Conservation (phyloP, 2,888 invertebrate species). For the Tiliacea aurago region DNA sequence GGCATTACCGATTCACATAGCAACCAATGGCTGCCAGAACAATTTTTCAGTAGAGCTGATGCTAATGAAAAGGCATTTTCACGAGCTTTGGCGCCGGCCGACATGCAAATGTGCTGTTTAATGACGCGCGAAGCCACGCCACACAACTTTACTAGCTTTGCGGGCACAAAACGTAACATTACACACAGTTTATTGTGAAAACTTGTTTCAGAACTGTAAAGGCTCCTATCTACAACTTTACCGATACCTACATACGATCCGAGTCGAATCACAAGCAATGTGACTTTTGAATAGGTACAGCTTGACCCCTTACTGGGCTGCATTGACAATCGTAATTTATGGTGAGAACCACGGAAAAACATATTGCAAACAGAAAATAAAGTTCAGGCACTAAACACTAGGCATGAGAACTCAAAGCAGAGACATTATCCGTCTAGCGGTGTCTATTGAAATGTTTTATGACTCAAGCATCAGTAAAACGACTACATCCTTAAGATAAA, state of each 20-base stretch:
- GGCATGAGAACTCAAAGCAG: conserved; percentile 33
- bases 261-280: conserved; percentile 43
- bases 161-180: conserved; percentile 69
- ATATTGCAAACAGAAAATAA: conserved; percentile 55
- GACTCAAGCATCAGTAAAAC: conserved; percentile 35
- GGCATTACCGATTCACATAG: conserved; percentile 66
- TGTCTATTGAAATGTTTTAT: conserved; percentile 52
- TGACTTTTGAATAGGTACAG: conserved; percentile 46
- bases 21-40: conserved; percentile 80
- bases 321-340: conserved; percentile 51
- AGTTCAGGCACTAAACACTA: conserved; percentile 32
- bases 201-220: conserved; percentile 53
- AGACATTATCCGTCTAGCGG: conserved; percentile 22
- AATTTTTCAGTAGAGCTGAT: conserved; percentile 88
- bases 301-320: conserved; percentile 46
- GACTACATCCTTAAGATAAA: conserved; percentile 49
- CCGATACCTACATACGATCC: conserved; percentile 38
- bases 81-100: conserved; percentile 89
- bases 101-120: conserved; percentile 86
- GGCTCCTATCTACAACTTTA: conserved; percentile 42
- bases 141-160: conserved; percentile 74
- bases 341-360: conserved; percentile 56
- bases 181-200: conserved; percentile 67
- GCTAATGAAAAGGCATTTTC: conserved; percentile 90
- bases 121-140: conserved; percentile 86